A percentile compares a stretch with the other conserved stretches of the same genome.
These are phyloP conservation scores for Belonocnema kinseyi DNA, from an alignment of 1,140 invertebrate genomes.

Conservation along the genomic window DNA sequence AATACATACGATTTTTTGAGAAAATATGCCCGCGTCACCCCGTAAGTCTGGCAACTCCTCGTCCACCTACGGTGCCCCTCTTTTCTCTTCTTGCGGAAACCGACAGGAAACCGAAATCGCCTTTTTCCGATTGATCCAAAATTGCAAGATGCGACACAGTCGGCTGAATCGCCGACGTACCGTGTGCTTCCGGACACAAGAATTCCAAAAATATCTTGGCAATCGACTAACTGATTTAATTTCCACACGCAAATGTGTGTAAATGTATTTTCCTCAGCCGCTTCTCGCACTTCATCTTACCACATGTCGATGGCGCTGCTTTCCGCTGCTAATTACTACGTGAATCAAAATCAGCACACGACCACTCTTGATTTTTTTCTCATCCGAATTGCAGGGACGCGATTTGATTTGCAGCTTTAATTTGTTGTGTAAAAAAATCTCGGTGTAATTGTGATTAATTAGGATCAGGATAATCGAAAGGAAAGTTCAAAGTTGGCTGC, in stretches of 20 bases:
- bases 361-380: neutral
- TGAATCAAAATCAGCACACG: slow-evolving; percentile 39
- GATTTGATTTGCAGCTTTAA: too few relatives aligned
- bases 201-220: slow-evolving; percentile 38
- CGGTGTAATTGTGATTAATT: too few relatives aligned
- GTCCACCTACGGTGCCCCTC: slow-evolving; percentile 35
- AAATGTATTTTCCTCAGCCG: slow-evolving; percentile 42
- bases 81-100: slow-evolving; percentile 42
- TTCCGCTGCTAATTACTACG: slow-evolving; percentile 30
- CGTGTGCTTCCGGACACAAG: neutral
- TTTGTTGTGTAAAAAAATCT: too few relatives aligned
- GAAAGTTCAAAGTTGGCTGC: too few relatives aligned
- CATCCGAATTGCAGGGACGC: neutral
- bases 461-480: too few relatives aligned
- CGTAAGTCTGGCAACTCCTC: slow-evolving; percentile 43
- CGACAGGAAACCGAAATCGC: slow-evolving; percentile 38
- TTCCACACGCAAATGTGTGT: slow-evolving; percentile 48
- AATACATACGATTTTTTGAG: slow-evolving; percentile 49
- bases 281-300: slow-evolving; percentile 54
- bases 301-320: slow-evolving; percentile 54
- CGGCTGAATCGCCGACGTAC: slow-evolving; percentile 24
- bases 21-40: slow-evolving; percentile 51
- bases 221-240: slow-evolving; percentile 51
- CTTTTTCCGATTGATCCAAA: neutral
- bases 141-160: neutral